phyloP scores from a whole-genome alignment of 2,113 vertebrate genomes.

The Crypturellus undulatus region DNA sequence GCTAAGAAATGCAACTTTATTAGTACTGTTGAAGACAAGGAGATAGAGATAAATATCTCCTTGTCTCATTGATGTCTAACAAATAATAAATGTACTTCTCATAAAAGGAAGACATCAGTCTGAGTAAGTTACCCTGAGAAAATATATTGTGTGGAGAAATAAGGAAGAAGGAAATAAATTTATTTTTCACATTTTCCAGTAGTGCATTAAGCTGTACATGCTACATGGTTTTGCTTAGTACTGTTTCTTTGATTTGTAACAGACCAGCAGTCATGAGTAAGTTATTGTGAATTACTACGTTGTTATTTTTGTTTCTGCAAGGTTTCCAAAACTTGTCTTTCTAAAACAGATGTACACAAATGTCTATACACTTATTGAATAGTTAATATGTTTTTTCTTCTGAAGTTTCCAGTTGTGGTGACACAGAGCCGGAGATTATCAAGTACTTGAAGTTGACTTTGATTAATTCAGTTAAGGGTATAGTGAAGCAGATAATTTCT shows the following conservation, averaged over 20 bases:
- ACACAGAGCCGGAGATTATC: slow-evolving; percentile 77
- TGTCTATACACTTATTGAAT: slow-evolving; percentile 6
- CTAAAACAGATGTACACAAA: neutral
- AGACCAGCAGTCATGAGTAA: neutral
- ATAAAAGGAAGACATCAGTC: neutral
- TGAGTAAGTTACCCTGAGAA: neutral
- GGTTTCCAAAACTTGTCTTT: slow-evolving; percentile 2
- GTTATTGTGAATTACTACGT: neutral
- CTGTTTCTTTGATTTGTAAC: neutral
- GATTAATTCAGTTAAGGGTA: slow-evolving; percentile 79
- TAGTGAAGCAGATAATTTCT: slow-evolving; percentile 83
- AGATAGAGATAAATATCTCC: neutral
- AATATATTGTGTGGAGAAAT: neutral
- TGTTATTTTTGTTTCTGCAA: neutral
- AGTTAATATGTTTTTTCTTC: slow-evolving; percentile 56
- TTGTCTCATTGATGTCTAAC: neutral
- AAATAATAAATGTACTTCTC: neutral
- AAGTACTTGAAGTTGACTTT: slow-evolving; percentile 81
- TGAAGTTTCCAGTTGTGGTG: slow-evolving; percentile 67
- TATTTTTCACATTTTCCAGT: neutral
- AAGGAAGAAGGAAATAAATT: neutral
- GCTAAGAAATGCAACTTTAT: neutral
- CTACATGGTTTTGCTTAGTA: neutral
- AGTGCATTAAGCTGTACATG: neutral
- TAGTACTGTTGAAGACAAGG: neutral